A percentile compares a stretch with the other conserved stretches of the same genome.
phyloP scores from a whole-genome alignment of 1,140 invertebrate species.

The Harpegnathos saltator region DNA sequence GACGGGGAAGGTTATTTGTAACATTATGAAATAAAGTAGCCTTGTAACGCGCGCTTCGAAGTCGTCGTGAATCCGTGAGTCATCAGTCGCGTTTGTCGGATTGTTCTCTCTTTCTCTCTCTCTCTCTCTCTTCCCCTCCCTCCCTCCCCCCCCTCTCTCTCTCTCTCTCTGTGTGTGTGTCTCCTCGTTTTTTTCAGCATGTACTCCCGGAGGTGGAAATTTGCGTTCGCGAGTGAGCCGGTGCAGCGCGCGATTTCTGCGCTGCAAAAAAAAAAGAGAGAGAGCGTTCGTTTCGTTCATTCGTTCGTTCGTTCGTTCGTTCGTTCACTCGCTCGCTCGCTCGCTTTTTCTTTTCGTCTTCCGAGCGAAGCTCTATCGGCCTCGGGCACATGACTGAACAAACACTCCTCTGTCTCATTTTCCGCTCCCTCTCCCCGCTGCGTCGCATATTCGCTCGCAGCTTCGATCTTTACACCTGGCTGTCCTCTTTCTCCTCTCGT shows the following conservation, averaged over 20 bases:
- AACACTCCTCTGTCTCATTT: slow-evolving; percentile 69
- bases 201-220: slow-evolving; percentile 21
- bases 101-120: too few species aligned
- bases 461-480: slow-evolving; percentile 5
- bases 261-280: slow-evolving; percentile 30
- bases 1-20: background rate
- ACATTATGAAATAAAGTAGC: background rate
- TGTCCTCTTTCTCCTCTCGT: background rate
- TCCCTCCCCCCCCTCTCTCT: too few species aligned
- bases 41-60: background rate
- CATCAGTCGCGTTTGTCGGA: too few species aligned
- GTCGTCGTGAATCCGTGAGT: background rate
- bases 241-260: background rate
- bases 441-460: background rate
- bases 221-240: background rate
- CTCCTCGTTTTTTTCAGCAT: slow-evolving; percentile 12
- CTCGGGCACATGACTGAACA: slow-evolving; percentile 69
- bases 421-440: slow-evolving; percentile 17
- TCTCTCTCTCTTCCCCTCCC: too few species aligned
- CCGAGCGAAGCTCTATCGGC: slow-evolving; percentile 19
- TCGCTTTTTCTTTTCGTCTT: slow-evolving; percentile 22
- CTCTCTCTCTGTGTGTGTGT: too few species aligned
- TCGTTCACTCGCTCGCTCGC: background rate
- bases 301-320: background rate
- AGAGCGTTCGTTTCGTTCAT: slow-evolving; percentile 1